A percentile compares a stretch with the other conserved stretches of the same genome.
Conservation (phyloP, 2,797 vertebrate genomes). For the Squalus acanthias region DNA sequence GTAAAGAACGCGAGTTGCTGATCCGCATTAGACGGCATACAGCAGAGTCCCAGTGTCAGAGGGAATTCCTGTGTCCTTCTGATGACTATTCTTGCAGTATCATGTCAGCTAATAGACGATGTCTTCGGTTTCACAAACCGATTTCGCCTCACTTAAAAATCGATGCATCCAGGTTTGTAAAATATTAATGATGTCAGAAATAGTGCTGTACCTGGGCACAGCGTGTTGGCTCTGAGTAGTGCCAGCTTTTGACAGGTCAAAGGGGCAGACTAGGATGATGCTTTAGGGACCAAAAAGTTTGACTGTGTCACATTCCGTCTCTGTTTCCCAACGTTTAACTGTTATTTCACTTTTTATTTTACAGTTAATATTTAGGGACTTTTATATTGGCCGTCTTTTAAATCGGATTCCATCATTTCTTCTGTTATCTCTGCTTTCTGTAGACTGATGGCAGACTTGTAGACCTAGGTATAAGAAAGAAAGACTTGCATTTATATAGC, state of each 20-base stretch:
- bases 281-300: not conserved
- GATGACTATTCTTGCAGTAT: not conserved
- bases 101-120: not conserved
- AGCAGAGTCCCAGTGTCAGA: not conserved
- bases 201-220: not conserved
- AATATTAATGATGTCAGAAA: conserved; percentile 20
- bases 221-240: not conserved
- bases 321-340: not conserved
- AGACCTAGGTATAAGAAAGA: not conserved
- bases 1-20: not conserved
- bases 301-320: not conserved
- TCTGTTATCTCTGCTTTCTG: not conserved
- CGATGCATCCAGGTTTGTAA: not conserved
- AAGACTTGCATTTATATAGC: no score
- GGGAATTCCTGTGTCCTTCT: not conserved
- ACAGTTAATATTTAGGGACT: not conserved
- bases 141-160: not conserved
- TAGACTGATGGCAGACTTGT: not conserved
- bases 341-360: not conserved
- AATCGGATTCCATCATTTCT: not conserved
- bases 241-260: not conserved
- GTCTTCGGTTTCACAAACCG: not conserved
- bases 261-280: not conserved
- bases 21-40: not conserved
- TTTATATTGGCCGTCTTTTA: not conserved